Evolutionary conservation across 1,140 invertebrate species (phyloP), one percentile per base, ranked within the genome.

Genomic region (Bombus soroeensis): DNA sequence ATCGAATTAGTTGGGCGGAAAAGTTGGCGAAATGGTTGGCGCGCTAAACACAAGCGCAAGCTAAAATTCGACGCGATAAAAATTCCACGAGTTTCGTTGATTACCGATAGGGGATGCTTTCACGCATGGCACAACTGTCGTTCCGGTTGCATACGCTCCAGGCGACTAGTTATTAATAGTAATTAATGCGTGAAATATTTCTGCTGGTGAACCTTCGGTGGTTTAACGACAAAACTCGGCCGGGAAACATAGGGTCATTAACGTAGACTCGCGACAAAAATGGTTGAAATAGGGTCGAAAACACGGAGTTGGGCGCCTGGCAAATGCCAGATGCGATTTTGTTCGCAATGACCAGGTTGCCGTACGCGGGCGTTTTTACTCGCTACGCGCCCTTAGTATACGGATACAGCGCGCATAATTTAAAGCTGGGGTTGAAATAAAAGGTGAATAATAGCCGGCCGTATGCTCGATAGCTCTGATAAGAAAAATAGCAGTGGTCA

Each of bases 201-300:
- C 2, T 18, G 13, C 5, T 13, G 6, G 2, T 0, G 6, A 34
- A 32, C 2, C 34, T 66, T 32, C 6, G 4, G 15, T 32, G 2
- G n/a, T 66, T 32, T 66, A 18, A 66, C 13, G 62, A 32, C 5
- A 66, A 32, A 32, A 66, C 2, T 32, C 5, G n/a, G 5, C 6
- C 5, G 6, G 22, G 47, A 22, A 66, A 32, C n/a, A 15, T 15
- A 18, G 13, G 13, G 5, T 66, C 0, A n/a, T 32, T 66, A 66
- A 34, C n/a, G n/a, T 32, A 15, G n/a, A 32, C n/a, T 66, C 13
- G n/a, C n/a, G n/a, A 66, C 15, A 32, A 32, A 32, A 32, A 66
- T 66, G n/a, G 1, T 34, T 15, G 64, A 32, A 15, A 53, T 53
- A 22, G 47, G 6, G 47, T 8, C 1, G 47, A 53, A 53, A 53